Conservation (phyloP, 2,888 invertebrate genomes). For the Heliconius sara region DNA sequence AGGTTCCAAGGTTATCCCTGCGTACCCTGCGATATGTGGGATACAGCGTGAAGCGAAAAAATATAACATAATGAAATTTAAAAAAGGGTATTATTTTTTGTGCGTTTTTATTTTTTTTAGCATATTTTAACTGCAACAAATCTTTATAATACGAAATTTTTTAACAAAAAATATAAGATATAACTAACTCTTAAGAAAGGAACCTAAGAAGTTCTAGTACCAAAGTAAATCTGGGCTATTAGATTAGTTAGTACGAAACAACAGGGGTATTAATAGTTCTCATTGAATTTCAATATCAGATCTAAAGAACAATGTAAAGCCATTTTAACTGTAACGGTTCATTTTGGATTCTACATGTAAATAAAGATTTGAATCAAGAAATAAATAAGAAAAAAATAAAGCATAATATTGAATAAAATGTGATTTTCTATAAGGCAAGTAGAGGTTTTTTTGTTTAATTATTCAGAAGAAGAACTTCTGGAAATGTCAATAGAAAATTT, state of each 20-base stretch:
- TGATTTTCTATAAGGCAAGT: too few relatives aligned
- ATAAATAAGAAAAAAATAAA: neutral
- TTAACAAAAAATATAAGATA: too few relatives aligned
- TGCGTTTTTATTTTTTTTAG: too few relatives aligned
- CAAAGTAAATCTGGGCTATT: neutral
- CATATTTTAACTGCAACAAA: too few relatives aligned
- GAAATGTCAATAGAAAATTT: too few relatives aligned
- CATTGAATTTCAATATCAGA: neutral
- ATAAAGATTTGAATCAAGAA: neutral
- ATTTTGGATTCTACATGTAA: neutral
- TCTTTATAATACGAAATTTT: too few relatives aligned
- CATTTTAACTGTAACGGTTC: neutral
- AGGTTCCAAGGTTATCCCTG: neutral
- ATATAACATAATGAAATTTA: too few relatives aligned
- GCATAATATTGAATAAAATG: too few relatives aligned
- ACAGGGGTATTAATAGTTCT: neutral
- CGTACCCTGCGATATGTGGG: too few relatives aligned
- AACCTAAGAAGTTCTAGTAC: neutral
- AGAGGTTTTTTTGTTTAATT: too few relatives aligned
- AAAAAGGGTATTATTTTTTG: too few relatives aligned
- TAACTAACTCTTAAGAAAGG: neutral
- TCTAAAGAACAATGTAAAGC: neutral
- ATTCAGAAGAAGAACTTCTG: too few relatives aligned
- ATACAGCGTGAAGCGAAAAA: neutral
- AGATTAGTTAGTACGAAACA: neutral